Conservation (phyloP, 1,140 invertebrate species). For the Brachionus rubens region DNA sequence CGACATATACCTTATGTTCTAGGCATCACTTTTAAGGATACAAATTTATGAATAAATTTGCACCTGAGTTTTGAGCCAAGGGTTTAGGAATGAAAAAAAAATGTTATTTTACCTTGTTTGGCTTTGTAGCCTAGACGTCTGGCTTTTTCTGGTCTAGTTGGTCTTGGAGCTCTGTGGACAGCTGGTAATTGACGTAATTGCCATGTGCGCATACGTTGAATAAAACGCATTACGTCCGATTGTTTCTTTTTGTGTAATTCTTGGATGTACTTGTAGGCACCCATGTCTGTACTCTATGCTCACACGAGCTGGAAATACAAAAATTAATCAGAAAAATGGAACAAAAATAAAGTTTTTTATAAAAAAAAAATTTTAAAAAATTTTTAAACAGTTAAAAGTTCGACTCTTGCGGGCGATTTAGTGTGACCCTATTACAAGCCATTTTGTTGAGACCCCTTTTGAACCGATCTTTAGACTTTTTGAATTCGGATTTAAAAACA, state of each 20-base stretch:
- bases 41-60: neutral
- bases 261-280: slow-evolving; percentile 98
- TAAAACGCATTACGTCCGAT: slow-evolving; percentile 65
- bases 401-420: too few relatives aligned
- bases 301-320: neutral
- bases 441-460: too few relatives aligned
- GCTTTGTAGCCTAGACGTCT: slow-evolving; percentile 90
- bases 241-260: slow-evolving; percentile 99
- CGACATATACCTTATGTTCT: slow-evolving; percentile 29
- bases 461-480: neutral
- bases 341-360: neutral
- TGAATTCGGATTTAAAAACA: neutral
- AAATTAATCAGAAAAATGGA: neutral
- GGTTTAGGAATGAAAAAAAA: neutral
- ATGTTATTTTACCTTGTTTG: slow-evolving; percentile 64
- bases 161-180: slow-evolving; percentile 85
- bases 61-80: slow-evolving; percentile 27
- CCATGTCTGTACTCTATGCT: slow-evolving; percentile 65
- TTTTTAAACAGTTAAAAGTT: neutral
- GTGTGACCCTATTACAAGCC: neutral
- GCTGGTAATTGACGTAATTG: slow-evolving; percentile 93
- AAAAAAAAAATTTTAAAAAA: slow-evolving; percentile 20
- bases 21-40: slow-evolving; percentile 5
- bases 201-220: slow-evolving; percentile 85
- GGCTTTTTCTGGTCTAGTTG: slow-evolving; percentile 97